phyloP scores from a whole-genome alignment of 2,888 invertebrate species.

The Morpho achilles region DNA sequence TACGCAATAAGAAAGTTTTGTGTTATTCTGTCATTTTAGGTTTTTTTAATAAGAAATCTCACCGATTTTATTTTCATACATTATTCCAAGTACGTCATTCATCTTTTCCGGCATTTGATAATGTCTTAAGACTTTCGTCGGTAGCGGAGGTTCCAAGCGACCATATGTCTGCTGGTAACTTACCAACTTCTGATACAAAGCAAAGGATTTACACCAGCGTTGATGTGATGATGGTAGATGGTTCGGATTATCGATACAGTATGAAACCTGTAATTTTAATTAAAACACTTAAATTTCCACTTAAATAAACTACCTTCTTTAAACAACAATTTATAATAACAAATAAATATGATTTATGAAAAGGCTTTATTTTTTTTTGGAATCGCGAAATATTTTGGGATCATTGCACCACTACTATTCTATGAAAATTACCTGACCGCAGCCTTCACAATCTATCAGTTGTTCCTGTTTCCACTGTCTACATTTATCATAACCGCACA shows the following conservation, averaged over 20 bases:
- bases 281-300: no score
- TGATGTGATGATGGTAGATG: constrained; percentile 76
- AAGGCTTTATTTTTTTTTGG: no score
- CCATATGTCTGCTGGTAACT: constrained; percentile 79
- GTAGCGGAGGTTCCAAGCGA: constrained; percentile 78
- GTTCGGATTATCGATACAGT: constrained; percentile 65
- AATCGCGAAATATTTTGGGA: no score
- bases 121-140: constrained; percentile 59
- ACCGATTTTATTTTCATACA: constrained; percentile 71
- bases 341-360: no score
- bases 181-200: constrained; percentile 80
- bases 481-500: constrained; percentile 78
- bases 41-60: constrained; percentile 28
- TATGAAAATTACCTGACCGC: constrained; percentile 68
- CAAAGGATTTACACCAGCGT: constrained; percentile 81
- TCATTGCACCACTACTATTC: no score
- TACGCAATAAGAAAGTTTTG: no score
- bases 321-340: no score
- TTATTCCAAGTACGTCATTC: constrained; percentile 63
- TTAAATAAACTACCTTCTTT: no score
- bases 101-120: constrained; percentile 62
- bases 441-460: constrained; percentile 75
- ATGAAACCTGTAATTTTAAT: constrained; percentile 62
- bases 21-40: no score
- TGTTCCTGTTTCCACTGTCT: constrained; percentile 72